Evolutionary conservation across 2,113 vertebrate species (phyloP).

Genomic region (Eubucco bourcierii): DNA sequence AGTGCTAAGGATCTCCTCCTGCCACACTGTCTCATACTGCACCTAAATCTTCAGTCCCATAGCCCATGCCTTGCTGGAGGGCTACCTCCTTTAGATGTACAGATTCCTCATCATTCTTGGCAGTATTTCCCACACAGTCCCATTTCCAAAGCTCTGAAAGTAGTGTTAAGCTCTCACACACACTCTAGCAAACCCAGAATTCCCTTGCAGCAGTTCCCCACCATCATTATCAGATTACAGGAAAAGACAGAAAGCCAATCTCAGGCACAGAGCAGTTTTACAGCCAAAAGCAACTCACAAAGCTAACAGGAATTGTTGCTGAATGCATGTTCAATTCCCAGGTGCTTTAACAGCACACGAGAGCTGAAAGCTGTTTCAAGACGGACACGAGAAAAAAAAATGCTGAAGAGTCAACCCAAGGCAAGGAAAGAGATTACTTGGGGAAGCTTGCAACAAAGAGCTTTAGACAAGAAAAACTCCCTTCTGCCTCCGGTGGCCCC

Average conservation of each 20-base stretch:
- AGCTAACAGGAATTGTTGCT: background rate
- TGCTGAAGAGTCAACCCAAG: background rate
- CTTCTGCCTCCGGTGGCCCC: background rate
- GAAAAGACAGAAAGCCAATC: background rate
- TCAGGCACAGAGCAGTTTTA: background rate
- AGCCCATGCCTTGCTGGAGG: background rate
- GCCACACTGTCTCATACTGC: background rate
- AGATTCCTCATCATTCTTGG: background rate
- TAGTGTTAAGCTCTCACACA: background rate
- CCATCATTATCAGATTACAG: background rate
- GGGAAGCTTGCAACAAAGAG: background rate
- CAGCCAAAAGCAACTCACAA: background rate
- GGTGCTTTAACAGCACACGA: accelerated
- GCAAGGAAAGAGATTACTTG: background rate
- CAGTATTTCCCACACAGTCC: background rate
- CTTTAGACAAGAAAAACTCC: background rate
- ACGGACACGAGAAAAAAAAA: background rate
- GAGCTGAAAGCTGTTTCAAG: background rate
- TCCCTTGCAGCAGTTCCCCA: background rate
- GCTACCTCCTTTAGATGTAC: accelerated
- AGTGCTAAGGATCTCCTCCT: background rate
- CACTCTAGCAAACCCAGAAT: background rate
- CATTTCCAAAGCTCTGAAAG: background rate
- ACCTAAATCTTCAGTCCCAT: background rate
- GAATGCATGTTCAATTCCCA: background rate